These are phyloP conservation scores for Elephas maximus DNA, from an alignment of 2,113 vertebrate genomes.

Conservation along the genomic window DNA sequence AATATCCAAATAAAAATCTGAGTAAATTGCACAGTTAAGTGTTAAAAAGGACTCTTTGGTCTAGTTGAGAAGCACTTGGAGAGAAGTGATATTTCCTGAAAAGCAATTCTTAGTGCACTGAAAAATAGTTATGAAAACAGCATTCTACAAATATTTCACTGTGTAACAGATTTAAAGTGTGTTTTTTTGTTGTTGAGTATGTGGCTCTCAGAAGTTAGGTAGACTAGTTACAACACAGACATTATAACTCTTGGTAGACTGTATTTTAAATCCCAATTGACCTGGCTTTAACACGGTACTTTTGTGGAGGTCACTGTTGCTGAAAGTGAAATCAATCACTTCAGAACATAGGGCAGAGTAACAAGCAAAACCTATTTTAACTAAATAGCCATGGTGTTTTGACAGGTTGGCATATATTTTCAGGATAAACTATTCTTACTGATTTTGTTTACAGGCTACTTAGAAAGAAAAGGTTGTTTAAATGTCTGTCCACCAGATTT, in stretches of 20 bases:
- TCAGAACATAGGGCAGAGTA: background rate
- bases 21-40: conserved; percentile 41
- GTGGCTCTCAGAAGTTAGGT: background rate
- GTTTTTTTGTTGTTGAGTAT: background rate
- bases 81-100: conserved; percentile 64
- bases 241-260: background rate
- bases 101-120: conserved; percentile 60
- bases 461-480: conserved; percentile 27
- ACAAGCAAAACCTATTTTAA: conserved; percentile 14
- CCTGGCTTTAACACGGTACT: background rate
- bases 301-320: background rate
- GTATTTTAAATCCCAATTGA: conserved; percentile 31
- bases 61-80: conserved; percentile 49
- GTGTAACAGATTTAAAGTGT: conserved; percentile 30
- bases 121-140: conserved; percentile 66
- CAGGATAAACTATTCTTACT: conserved; percentile 24
- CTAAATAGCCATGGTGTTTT: conserved; percentile 12
- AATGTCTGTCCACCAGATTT: background rate
- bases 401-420: conserved; percentile 37
- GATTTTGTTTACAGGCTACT: conserved; percentile 31
- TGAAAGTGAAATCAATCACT: background rate
- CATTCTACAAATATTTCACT: conserved; percentile 17
- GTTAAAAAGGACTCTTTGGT: conserved; percentile 41
- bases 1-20: conserved; percentile 64
- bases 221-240: background rate